These are phyloP conservation scores for Parnassius orleans DNA, from an alignment of 2,888 invertebrate species.

Conservation along the genomic window DNA sequence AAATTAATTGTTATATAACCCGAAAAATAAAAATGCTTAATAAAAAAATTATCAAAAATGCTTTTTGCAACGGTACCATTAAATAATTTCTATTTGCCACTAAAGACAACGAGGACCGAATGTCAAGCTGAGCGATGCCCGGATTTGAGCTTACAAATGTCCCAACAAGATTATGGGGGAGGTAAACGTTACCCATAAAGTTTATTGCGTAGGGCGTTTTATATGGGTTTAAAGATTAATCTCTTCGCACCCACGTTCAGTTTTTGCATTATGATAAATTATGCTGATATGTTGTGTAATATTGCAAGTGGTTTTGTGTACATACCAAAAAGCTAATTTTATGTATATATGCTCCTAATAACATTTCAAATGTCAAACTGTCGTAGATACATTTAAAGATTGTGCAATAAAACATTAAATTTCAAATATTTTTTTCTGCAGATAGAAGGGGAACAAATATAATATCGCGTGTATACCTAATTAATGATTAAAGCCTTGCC, in stretches of 20 bases:
- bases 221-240: constrained; percentile 66
- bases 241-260: constrained; percentile 42
- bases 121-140: constrained; percentile 62
- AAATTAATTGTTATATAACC: no score
- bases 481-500: no score
- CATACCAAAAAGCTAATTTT: constrained; percentile 4
- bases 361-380: no score
- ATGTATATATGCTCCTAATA: no score
- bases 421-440: no score
- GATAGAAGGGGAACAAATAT: no score
- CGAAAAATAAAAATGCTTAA: no score
- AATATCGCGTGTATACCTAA: no score
- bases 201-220: constrained; percentile 60
- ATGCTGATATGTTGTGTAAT: constrained; percentile 31
- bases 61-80: no score
- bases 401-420: no score
- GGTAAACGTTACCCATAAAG: constrained; percentile 53
- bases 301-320: constrained; percentile 33
- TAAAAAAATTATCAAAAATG: neutral
- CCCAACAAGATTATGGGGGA: constrained; percentile 61
- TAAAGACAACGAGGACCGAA: constrained; percentile 57
- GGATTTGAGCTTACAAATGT: constrained; percentile 67
- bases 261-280: constrained; percentile 23
- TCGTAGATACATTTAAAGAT: no score
- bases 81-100: constrained; percentile 31